These are phyloP conservation scores for Nibea albiflora DNA, from an alignment of 2,113 vertebrate genomes.

Conservation along the genomic window DNA sequence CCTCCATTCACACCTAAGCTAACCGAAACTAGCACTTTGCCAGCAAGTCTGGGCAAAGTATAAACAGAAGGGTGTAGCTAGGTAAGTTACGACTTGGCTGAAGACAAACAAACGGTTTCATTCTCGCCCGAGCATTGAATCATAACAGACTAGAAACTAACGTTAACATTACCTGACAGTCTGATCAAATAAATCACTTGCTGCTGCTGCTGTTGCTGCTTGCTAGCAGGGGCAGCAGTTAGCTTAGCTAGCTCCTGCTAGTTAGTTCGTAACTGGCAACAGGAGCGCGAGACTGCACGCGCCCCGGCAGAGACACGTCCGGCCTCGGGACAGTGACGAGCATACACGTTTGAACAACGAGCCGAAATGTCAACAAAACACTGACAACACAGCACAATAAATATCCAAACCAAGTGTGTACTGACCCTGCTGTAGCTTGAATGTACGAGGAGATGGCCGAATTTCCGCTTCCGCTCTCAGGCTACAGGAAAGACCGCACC, in stretches of 20 bases:
- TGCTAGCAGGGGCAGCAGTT: slow-evolving; percentile 41
- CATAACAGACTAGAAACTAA: neutral
- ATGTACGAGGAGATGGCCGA: slow-evolving; percentile 86
- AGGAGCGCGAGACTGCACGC: slow-evolving; percentile 21
- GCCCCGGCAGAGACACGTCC: slow-evolving; percentile 38
- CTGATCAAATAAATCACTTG: slow-evolving; percentile 61
- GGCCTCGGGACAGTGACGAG: slow-evolving; percentile 5
- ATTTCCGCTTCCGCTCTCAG: slow-evolving; percentile 85
- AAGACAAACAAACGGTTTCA: neutral
- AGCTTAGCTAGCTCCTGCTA: slow-evolving; percentile 56
- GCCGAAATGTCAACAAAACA: slow-evolving; percentile 19
- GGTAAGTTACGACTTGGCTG: neutral
- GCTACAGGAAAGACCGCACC: slow-evolving; percentile 79
- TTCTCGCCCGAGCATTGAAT: slow-evolving; percentile 1
- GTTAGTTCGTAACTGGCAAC: slow-evolving; percentile 67
- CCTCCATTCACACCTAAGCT: slow-evolving; percentile 26
- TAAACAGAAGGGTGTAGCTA: slow-evolving; percentile 1
- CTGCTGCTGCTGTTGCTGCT: slow-evolving; percentile 52
- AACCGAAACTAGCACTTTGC: slow-evolving; percentile 61
- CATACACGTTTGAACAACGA: slow-evolving; percentile 22
- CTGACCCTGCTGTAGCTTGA: slow-evolving; percentile 84
- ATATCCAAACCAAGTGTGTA: slow-evolving; percentile 71
- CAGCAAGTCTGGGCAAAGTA: slow-evolving; percentile 49
- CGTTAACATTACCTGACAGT: slow-evolving; percentile 37
- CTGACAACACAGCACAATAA: slow-evolving; percentile 27